A percentile compares a stretch with the other conserved stretches of the same genome.
These are phyloP conservation scores for Microctonus brassicae DNA, from an alignment of 2,888 invertebrate genomes.

Conservation along the genomic window DNA sequence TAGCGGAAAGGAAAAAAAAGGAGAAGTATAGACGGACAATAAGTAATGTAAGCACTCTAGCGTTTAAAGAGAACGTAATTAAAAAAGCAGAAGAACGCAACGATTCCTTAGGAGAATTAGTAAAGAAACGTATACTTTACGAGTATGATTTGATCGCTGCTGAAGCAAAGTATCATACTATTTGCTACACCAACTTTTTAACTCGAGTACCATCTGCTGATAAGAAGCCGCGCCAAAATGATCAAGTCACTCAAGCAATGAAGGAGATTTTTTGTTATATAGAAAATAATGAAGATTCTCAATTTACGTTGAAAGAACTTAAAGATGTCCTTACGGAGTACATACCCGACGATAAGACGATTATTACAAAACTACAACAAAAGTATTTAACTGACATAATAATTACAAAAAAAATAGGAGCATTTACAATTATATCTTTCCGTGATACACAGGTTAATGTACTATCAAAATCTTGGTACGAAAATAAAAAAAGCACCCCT, in stretches of 20 bases:
- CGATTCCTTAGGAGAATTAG: slow-evolving; percentile 57
- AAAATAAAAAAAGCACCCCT: slow-evolving; percentile 51
- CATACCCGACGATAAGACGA: slow-evolving; percentile 59
- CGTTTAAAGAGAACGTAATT: slow-evolving; percentile 60
- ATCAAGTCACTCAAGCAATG: too few species aligned
- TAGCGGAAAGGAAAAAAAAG: slow-evolving; percentile 54
- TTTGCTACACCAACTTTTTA: slow-evolving; percentile 61
- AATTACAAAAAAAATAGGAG: slow-evolving; percentile 53
- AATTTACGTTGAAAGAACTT: slow-evolving; percentile 63
- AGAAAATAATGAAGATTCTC: slow-evolving; percentile 50
- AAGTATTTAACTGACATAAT: slow-evolving; percentile 49
- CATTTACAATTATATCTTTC: slow-evolving; percentile 57
- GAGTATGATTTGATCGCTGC: slow-evolving; percentile 53
- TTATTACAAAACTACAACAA: slow-evolving; percentile 56
- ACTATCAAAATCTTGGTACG: slow-evolving; percentile 61
- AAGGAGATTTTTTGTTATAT: too few species aligned
- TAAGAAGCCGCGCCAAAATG: too few species aligned
- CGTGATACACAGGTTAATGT: slow-evolving; percentile 58
- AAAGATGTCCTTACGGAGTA: slow-evolving; percentile 55
- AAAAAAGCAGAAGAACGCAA: slow-evolving; percentile 58
- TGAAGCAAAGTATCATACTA: slow-evolving; percentile 56
- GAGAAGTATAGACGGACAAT: slow-evolving; percentile 56
- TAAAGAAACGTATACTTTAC: slow-evolving; percentile 53
- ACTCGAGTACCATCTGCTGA: slow-evolving; percentile 47
- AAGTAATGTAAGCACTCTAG: slow-evolving; percentile 58